Percentiles rank a stretch among this genome's conserved stretches.
Evolutionary conservation across 2,113 vertebrate species (phyloP).

Genomic region (Ailuropoda melanoleuca): DNA sequence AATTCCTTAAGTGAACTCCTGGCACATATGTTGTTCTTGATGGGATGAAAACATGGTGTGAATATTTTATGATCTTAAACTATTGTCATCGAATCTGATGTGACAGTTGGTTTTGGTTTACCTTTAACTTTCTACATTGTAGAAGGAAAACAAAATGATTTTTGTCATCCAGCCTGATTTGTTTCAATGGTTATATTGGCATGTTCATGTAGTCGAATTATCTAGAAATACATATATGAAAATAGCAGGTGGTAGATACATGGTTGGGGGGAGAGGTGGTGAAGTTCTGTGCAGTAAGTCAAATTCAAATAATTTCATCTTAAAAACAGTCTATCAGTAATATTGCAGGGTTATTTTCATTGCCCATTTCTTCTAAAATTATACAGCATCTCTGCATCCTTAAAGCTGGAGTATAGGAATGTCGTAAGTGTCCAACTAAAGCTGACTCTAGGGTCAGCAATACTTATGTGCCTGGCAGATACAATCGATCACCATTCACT

Average conservation of each 20-base stretch:
- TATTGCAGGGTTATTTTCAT: background rate
- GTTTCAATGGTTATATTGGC: background rate
- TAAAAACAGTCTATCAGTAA: background rate
- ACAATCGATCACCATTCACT: background rate
- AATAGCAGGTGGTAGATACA: background rate
- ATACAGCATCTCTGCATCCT: background rate
- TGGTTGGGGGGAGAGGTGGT: background rate
- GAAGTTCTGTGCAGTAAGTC: background rate
- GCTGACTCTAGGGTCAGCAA: background rate
- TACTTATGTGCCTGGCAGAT: background rate
- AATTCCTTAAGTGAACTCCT: background rate
- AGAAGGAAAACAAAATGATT: background rate
- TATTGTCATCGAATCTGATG: background rate
- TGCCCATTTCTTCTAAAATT: background rate
- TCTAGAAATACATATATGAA: background rate
- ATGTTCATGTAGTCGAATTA: background rate
- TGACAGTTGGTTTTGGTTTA: background rate
- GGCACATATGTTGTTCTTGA: background rate
- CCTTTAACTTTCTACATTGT: background rate
- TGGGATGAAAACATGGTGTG: background rate
- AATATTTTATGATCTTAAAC: background rate
- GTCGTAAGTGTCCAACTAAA: background rate
- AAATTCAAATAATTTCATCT: background rate
- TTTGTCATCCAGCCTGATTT: background rate
- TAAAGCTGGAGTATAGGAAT: background rate